These are phyloP conservation scores for Aphelinus atriplicis DNA, from an alignment of 1,140 invertebrate species.

Conservation along the genomic window DNA sequence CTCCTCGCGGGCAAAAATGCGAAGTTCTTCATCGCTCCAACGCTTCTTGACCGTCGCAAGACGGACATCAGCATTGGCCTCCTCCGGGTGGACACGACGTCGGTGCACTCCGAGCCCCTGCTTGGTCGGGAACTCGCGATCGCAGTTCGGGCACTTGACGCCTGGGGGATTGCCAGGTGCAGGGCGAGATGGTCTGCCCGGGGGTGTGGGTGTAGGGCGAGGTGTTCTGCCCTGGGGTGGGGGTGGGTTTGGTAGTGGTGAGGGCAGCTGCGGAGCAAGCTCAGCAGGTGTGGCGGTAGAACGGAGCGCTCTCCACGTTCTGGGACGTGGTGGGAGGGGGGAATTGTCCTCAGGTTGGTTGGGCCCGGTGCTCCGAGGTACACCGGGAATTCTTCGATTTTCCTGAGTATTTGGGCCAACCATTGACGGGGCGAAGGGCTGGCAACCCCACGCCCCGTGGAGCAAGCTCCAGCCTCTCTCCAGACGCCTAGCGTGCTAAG, in stretches of 20 bases:
- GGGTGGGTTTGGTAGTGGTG: background rate
- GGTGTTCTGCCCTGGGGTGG: background rate
- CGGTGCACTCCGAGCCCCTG: slow-evolving; percentile 27
- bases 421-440: no score
- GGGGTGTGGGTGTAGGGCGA: background rate
- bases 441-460: no score
- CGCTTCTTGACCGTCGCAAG: background rate
- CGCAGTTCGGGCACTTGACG: slow-evolving; percentile 11
- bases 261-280: background rate
- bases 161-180: background rate
- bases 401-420: no score
- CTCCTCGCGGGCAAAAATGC: slow-evolving; percentile 24
- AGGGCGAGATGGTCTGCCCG: background rate
- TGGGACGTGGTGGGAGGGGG: no score
- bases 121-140: slow-evolving; percentile 2
- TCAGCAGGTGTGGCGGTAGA: no score
- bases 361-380: no score
- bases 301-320: no score
- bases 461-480: no score
- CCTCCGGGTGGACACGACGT: background rate
- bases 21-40: slow-evolving; percentile 18
- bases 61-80: slow-evolving; percentile 59
- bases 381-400: no score
- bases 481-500: no score
- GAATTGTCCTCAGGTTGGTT: no score